A percentile compares a stretch with the other conserved stretches of the same genome.
phyloP scores from a whole-genome alignment of 2,113 vertebrate species.

The Zapus hudsonius region DNA sequence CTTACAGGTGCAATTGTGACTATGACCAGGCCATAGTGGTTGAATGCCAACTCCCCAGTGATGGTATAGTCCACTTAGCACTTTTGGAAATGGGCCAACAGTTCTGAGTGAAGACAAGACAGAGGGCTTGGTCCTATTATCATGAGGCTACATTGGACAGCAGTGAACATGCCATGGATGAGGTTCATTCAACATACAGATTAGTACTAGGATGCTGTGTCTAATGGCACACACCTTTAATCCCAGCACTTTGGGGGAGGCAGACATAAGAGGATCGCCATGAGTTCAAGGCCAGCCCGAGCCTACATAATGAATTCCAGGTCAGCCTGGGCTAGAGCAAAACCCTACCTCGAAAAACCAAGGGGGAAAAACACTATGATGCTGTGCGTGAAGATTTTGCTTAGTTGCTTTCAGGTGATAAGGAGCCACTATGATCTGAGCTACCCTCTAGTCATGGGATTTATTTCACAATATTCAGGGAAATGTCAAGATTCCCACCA shows the following conservation, averaged over 20 bases:
- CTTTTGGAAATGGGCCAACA: background rate
- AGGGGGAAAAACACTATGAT: no score
- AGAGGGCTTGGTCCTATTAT: background rate
- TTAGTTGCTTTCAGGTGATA: background rate
- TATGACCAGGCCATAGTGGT: background rate
- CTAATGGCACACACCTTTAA: no score
- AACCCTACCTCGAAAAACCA: no score
- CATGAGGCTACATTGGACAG: fast-evolving
- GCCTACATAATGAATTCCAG: no score
- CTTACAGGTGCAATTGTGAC: background rate
- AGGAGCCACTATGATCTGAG: background rate
- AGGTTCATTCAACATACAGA: background rate
- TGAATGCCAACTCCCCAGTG: background rate
- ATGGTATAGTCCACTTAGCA: background rate
- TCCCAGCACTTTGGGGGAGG: no score
- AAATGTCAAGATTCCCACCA: background rate
- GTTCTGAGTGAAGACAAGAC: background rate
- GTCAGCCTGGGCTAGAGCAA: no score
- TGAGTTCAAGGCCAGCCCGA: no score
- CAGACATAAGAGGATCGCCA: no score
- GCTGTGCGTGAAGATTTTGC: background rate
- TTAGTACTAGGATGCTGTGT: background rate
- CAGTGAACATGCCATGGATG: fast-evolving
- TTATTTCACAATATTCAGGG: background rate
- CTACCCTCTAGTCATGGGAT: background rate